phyloP scores from a whole-genome alignment of 2,888 invertebrate species.

The Lasioglossum figueresi region DNA sequence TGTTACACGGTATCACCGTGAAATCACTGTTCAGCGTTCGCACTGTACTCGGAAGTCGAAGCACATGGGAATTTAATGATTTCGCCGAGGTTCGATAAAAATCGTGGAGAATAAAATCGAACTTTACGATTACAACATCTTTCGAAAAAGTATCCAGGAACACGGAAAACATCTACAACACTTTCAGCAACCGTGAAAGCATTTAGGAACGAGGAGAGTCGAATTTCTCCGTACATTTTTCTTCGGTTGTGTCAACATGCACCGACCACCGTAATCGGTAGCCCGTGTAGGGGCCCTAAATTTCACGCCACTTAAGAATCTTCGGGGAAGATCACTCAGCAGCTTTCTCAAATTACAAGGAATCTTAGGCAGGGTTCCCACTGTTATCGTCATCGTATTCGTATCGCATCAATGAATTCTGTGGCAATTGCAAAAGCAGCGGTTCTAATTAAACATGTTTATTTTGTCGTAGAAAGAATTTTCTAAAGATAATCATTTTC shows the following conservation, averaged over 20 bases:
- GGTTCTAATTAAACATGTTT: background rate
- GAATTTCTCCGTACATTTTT: background rate
- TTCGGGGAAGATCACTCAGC: constrained; percentile 4
- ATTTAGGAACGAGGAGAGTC: background rate
- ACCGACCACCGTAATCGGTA: constrained; percentile 8
- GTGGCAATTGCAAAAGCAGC: background rate
- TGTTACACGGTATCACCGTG: constrained; percentile 23
- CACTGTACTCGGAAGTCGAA: background rate
- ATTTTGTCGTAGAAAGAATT: background rate
- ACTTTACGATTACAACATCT: background rate
- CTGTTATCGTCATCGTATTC: background rate
- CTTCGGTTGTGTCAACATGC: constrained; percentile 1
- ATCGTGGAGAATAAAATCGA: too few species aligned
- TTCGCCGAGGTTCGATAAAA: too few species aligned
- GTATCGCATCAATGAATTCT: background rate
- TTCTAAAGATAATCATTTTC: background rate
- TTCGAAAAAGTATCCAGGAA: too few species aligned
- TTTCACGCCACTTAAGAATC: constrained; percentile 6
- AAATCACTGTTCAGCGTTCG: constrained; percentile 26
- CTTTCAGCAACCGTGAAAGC: background rate
- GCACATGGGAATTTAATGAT: background rate
- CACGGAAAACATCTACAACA: too few species aligned
- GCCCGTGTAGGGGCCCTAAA: background rate
- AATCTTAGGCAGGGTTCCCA: background rate
- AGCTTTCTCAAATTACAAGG: background rate